Conservation (phyloP, 2,797 vertebrate genomes). For the Pangasius krempfi region DNA sequence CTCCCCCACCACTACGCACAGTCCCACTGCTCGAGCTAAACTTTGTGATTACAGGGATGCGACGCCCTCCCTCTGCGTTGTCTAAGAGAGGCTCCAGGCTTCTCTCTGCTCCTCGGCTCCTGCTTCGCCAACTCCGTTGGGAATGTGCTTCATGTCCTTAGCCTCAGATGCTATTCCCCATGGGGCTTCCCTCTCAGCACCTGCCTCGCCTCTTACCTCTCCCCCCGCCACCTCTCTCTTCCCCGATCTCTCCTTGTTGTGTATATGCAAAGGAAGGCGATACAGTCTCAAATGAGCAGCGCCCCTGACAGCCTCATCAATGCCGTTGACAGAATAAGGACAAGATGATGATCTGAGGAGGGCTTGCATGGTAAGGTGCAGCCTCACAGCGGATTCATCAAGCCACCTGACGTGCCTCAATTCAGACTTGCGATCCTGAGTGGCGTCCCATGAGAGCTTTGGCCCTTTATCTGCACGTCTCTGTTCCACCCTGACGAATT, state of each 20-base stretch:
- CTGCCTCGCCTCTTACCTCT: constrained; percentile 51
- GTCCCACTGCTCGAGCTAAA: constrained; percentile 46
- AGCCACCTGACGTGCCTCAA: constrained; percentile 79
- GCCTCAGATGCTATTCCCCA: constrained; percentile 57
- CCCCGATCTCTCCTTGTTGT: constrained; percentile 70
- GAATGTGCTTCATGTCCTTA: constrained; percentile 54
- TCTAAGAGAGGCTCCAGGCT: constrained; percentile 51
- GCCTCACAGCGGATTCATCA: constrained; percentile 75
- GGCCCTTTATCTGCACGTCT: constrained; percentile 66
- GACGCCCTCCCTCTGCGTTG: constrained; percentile 38
- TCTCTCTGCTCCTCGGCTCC: constrained; percentile 47
- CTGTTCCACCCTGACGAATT: constrained; percentile 66
- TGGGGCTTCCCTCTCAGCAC: constrained; percentile 54
- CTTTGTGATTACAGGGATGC: constrained; percentile 56
- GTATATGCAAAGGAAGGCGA: constrained; percentile 78
- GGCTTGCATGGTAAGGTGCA: constrained; percentile 73
- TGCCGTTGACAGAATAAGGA: constrained; percentile 84
- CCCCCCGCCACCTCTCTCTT: constrained; percentile 57
- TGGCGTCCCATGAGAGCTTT: constrained; percentile 75
- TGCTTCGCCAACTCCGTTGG: constrained; percentile 49
- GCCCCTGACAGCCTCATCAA: constrained; percentile 83
- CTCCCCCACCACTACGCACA: constrained; percentile 10
- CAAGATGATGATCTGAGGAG: constrained; percentile 80
- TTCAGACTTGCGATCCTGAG: constrained; percentile 70
- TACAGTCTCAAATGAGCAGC: constrained; percentile 76